Conservation (phyloP, 2,797 vertebrate species). For the Sarcophilus harrisii region DNA sequence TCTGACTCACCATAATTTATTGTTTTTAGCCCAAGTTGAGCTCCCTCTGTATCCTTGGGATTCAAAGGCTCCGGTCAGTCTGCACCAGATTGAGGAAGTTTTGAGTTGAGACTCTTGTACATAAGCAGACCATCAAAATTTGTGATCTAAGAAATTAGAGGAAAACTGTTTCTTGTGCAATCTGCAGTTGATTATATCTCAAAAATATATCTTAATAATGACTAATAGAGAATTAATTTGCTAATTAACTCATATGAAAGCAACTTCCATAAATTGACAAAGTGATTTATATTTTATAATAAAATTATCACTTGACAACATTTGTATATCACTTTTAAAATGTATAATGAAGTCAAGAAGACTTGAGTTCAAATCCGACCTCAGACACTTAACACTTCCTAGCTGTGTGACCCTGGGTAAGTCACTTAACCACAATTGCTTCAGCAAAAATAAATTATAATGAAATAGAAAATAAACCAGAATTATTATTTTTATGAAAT, state of each 20-base stretch:
- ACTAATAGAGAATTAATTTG: neutral
- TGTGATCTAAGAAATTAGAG: neutral
- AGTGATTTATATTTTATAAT: neutral
- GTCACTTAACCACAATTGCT: too few species aligned
- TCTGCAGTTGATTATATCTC: neutral
- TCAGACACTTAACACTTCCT: too few species aligned
- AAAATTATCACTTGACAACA: neutral
- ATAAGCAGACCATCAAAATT: neutral
- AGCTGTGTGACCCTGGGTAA: too few species aligned
- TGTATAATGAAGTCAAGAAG: conserved; percentile 4
- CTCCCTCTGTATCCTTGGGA: neutral
- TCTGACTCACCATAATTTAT: neutral
- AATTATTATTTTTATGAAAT: conserved; percentile 45
- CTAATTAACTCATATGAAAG: neutral
- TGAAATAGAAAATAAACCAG: conserved; percentile 1
- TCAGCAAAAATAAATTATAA: neutral
- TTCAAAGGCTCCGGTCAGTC: neutral
- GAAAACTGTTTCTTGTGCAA: neutral
- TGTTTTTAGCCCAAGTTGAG: neutral
- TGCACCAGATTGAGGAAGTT: neutral
- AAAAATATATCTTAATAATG: neutral
- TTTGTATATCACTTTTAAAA: conserved; percentile 1
- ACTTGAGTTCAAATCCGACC: too few species aligned
- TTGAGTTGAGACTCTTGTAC: neutral
- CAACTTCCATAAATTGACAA: neutral